Evolutionary conservation across 1,140 invertebrate species (phyloP).

Genomic region (Brachionus rubens): DNA sequence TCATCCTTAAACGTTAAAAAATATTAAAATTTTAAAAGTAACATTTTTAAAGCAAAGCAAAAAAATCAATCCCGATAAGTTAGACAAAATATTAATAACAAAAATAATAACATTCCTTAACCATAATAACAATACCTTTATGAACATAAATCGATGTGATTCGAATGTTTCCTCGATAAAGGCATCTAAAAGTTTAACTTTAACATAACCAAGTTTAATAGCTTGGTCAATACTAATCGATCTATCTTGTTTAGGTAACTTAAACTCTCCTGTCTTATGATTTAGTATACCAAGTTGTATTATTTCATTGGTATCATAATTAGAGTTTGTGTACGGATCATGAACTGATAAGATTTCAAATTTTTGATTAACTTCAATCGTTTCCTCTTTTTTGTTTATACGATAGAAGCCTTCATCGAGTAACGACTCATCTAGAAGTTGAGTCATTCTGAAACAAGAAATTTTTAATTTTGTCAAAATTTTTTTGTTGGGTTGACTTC

Average conservation of each 20-base stretch:
- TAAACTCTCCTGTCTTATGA: background rate
- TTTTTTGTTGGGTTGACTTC: background rate
- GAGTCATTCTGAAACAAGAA: background rate
- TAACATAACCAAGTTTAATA: background rate
- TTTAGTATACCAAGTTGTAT: background rate
- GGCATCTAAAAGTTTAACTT: background rate
- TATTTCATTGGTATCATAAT: background rate
- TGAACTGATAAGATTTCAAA: constrained; percentile 4
- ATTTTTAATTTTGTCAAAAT: background rate
- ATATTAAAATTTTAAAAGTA: no score
- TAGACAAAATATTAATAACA: no score
- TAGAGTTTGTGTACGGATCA: background rate
- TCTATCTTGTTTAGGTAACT: background rate
- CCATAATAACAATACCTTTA: background rate
- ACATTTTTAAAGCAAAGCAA: no score
- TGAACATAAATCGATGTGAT: background rate
- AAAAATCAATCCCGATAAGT: no score
- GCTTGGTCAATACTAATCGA: background rate
- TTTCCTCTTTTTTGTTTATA: background rate
- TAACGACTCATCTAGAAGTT: background rate
- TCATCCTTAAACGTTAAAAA: no score
- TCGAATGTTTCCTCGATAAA: background rate
- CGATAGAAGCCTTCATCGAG: background rate
- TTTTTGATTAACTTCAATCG: background rate
- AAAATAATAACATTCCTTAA: no score